phyloP scores from a whole-genome alignment of 1,140 invertebrate species.

The Manduca sexta region DNA sequence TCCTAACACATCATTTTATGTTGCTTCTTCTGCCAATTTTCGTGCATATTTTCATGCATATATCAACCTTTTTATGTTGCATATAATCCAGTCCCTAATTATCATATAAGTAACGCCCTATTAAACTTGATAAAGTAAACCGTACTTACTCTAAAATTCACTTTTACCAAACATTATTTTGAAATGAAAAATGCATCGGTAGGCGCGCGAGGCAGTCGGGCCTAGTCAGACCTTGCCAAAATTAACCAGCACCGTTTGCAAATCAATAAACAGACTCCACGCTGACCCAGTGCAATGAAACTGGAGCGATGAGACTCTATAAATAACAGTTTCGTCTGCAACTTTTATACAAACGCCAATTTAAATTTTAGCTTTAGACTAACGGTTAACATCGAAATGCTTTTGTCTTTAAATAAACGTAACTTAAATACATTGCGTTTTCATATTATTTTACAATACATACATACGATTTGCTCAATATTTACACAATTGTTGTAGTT shows the following conservation, averaged over 20 bases:
- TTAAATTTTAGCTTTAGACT: constrained; percentile 36
- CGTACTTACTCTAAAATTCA: too few species aligned
- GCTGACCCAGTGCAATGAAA: constrained; percentile 51
- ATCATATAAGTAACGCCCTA: too few species aligned
- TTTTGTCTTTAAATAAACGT: not conserved
- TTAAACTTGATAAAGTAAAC: too few species aligned
- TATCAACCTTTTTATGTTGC: too few species aligned
- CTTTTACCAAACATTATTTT: constrained; percentile 8
- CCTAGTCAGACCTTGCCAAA: constrained; percentile 38
- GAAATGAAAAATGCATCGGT: not conserved
- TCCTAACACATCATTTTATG: too few species aligned
- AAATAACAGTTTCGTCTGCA: constrained; percentile 38
- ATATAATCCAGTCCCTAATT: too few species aligned
- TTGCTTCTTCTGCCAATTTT: too few species aligned
- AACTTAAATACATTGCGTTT: too few species aligned
- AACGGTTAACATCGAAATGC: not conserved
- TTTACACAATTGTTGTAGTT: too few species aligned
- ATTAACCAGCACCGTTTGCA: constrained; percentile 45
- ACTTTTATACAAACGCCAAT: constrained; percentile 42
- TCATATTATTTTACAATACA: too few species aligned
- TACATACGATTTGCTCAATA: too few species aligned
- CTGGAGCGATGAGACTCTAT: constrained; percentile 44
- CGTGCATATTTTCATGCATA: too few species aligned
- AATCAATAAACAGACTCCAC: constrained; percentile 57
- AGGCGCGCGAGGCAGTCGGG: not conserved